Conservation (phyloP, 37 sponge, comb jelly and placozoan genomes). For the Beroe forskalii region DNA sequence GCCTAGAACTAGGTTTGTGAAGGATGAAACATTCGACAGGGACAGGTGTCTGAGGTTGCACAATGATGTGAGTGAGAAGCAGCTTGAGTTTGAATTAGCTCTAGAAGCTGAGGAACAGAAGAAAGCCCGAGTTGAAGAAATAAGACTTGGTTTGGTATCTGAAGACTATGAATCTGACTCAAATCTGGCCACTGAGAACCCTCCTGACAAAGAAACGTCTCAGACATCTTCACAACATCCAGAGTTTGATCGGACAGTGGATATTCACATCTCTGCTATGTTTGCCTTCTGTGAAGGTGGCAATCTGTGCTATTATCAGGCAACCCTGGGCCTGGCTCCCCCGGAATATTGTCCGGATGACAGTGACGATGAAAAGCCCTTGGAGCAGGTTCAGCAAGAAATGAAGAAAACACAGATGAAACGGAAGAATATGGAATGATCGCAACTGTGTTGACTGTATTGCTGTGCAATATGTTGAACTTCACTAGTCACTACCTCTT, state of each 20-base stretch:
- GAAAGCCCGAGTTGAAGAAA: constrained; percentile 9
- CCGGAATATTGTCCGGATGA: constrained; percentile 42
- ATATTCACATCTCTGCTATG: constrained; percentile 36
- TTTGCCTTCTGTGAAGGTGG: constrained; percentile 41
- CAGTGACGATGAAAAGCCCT: constrained; percentile 47
- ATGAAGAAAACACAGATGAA: not conserved
- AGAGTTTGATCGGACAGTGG: not conserved
- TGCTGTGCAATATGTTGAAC: too few species aligned
- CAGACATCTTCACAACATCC: not conserved
- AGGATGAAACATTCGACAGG: not conserved
- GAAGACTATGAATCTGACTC: not conserved
- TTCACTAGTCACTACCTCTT: too few species aligned
- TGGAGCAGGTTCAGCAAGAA: constrained; percentile 22
- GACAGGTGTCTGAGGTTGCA: constrained; percentile 34
- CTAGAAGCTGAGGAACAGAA: not conserved
- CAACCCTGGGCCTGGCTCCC: constrained; percentile 20
- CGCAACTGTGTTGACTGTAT: too few species aligned
- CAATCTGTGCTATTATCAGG: not conserved
- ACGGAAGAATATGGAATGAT: not conserved
- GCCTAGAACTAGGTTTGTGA: not conserved
- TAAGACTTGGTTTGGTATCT: not conserved
- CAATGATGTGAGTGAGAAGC: not conserved
- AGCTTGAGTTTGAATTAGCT: not conserved
- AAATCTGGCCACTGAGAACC: not conserved
- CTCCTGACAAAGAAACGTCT: too few species aligned